These are phyloP conservation scores for Thecophora atra DNA, from an alignment of 2,888 invertebrate genomes.

Conservation along the genomic window DNA sequence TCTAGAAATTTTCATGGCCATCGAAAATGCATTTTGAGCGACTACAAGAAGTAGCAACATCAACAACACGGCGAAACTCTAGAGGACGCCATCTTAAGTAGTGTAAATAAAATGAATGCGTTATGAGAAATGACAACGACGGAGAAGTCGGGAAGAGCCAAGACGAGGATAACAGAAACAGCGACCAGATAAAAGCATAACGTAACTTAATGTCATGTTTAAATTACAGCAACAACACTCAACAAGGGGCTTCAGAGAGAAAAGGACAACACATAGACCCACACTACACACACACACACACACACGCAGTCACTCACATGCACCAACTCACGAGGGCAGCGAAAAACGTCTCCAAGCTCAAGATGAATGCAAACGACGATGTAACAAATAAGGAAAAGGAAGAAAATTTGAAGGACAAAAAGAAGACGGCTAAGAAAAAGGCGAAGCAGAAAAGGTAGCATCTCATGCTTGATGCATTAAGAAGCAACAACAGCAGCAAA, in stretches of 20 bases:
- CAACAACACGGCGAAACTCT: not conserved
- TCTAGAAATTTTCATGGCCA: slow-evolving; percentile 7
- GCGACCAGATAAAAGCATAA: not conserved
- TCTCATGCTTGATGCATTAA: slow-evolving; percentile 9
- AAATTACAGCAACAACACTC: slow-evolving; percentile 33
- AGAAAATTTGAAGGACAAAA: not conserved
- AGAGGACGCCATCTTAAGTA: slow-evolving; percentile 13
- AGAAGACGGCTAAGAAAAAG: no score
- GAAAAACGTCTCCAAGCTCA: not conserved
- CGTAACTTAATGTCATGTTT: slow-evolving; percentile 29
- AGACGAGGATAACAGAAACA: not conserved
- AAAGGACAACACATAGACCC: not conserved
- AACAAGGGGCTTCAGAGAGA: slow-evolving; percentile 23
- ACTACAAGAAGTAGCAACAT: not conserved
- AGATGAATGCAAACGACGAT: not conserved
- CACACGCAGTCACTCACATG: no score
- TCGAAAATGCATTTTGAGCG: not conserved
- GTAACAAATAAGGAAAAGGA: not conserved
- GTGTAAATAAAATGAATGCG: slow-evolving; percentile 16
- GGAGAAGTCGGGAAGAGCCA: not conserved
- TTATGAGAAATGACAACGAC: not conserved
- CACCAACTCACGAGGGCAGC: not conserved
- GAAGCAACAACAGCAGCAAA: slow-evolving; percentile 8
- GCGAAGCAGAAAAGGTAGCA: not conserved
- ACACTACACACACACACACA: no score